These are phyloP conservation scores for Myotis findleyi DNA, from an alignment of 2,797 vertebrate genomes.

Conservation along the genomic window DNA sequence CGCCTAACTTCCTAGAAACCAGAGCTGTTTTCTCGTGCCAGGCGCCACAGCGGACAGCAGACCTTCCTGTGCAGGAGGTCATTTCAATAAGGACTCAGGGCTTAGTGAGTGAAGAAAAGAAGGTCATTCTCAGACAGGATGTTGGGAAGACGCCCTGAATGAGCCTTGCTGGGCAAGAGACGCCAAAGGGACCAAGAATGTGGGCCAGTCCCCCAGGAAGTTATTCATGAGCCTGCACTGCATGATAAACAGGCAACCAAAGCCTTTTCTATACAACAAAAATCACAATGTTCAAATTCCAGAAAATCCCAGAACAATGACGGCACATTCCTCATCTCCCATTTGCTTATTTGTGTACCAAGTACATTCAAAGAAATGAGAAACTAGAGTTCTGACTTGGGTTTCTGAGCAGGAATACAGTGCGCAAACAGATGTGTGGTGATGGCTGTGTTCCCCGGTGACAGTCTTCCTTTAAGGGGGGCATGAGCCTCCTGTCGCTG, in stretches of 20 bases:
- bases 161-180: slow-evolving; percentile 86
- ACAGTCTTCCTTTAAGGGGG: too few relatives aligned
- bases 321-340: slow-evolving; percentile 77
- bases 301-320: slow-evolving; percentile 86
- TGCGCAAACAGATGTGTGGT: accelerated
- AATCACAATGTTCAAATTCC: slow-evolving; percentile 89
- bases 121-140: slow-evolving; percentile 89
- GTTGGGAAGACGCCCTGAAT: slow-evolving; percentile 85
- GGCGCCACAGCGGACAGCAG: slow-evolving; percentile 79
- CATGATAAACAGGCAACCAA: slow-evolving; percentile 87
- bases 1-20: slow-evolving; percentile 85
- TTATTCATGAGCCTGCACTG: slow-evolving; percentile 85
- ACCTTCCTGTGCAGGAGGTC: slow-evolving; percentile 86
- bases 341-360: slow-evolving; percentile 73
- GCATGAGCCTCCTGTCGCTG: accelerated
- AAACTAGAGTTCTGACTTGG: background rate
- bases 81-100: slow-evolving; percentile 83
- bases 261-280: slow-evolving; percentile 82
- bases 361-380: slow-evolving; percentile 81
- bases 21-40: slow-evolving; percentile 86
- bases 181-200: slow-evolving; percentile 86
- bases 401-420: background rate
- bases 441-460: accelerated
- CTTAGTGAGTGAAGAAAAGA: slow-evolving; percentile 81
- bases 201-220: slow-evolving; percentile 85